A percentile compares a stretch with the other conserved stretches of the same genome.
Evolutionary conservation across 2,113 vertebrate species (phyloP).

Genomic region (pig (Sus scrofa)): DNA sequence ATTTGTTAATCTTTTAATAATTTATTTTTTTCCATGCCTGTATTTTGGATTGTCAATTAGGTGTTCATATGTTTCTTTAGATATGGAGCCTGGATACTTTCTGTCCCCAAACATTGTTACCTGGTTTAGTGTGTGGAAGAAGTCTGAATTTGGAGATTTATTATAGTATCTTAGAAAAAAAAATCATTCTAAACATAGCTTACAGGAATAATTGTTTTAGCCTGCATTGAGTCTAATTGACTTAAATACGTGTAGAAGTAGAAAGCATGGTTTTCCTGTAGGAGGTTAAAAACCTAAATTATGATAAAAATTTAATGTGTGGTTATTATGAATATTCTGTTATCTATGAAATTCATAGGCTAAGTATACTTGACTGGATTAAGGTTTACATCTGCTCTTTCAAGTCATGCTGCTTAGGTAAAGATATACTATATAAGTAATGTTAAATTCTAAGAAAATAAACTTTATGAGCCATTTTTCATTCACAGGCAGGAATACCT

Average conservation of each 20-base stretch:
- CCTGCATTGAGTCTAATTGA: neutral
- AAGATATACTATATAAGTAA: neutral
- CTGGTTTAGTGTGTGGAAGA: neutral
- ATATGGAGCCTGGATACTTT: neutral
- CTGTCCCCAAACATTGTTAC: neutral
- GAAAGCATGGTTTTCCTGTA: neutral
- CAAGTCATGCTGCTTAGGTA: neutral
- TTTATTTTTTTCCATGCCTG: neutral
- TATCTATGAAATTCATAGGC: neutral
- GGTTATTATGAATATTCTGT: neutral
- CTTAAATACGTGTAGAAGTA: neutral
- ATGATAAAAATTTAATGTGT: conserved; percentile 26
- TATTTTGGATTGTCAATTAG: neutral
- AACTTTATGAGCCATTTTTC: neutral
- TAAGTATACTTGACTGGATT: neutral
- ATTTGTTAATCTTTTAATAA: neutral
- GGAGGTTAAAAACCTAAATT: neutral
- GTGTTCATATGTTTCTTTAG: neutral
- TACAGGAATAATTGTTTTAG: neutral
- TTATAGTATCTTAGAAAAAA: neutral
- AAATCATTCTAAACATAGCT: neutral
- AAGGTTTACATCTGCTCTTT: neutral
- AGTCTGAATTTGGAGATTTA: neutral
- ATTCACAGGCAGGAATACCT: neutral
- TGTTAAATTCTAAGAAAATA: conserved; percentile 18